Conservation (phyloP, 2,113 vertebrate species). For the Datnioides undecimradiatus region DNA sequence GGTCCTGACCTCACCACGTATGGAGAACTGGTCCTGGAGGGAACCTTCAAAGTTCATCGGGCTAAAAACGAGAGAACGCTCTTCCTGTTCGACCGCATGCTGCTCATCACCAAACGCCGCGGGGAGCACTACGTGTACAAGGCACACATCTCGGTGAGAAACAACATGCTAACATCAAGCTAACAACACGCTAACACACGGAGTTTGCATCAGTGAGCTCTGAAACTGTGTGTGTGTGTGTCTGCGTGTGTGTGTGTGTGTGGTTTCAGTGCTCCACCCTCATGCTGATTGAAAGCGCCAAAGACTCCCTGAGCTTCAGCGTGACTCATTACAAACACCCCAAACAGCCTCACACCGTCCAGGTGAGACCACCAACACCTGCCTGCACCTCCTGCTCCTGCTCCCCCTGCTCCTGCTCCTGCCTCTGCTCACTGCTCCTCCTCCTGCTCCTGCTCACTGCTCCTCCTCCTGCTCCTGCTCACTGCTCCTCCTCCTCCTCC, state of each 20-base stretch:
- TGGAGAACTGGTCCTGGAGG: slow-evolving; percentile 95
- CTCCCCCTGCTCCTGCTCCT: too few species aligned
- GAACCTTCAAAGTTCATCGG: slow-evolving; percentile 90
- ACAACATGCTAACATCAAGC: too few species aligned
- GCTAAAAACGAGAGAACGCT: slow-evolving; percentile 92
- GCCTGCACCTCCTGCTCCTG: too few species aligned
- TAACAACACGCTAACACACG: too few species aligned
- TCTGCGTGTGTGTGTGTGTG: not conserved
- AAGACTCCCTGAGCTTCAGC: slow-evolving; percentile 93
- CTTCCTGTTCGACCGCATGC: slow-evolving; percentile 92
- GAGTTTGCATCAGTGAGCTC: too few species aligned
- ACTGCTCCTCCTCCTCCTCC: too few species aligned
- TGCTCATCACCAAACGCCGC: slow-evolving; percentile 92
- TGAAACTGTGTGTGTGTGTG: not conserved
- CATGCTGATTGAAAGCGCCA: slow-evolving; percentile 93
- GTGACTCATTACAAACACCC: slow-evolving; percentile 93
- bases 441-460: too few species aligned
- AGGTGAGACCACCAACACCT: slow-evolving; percentile 81
- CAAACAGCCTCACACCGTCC: slow-evolving; percentile 92
- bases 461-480: not conserved
- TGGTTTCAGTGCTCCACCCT: slow-evolving; percentile 89
- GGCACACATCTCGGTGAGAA: slow-evolving; percentile 89
- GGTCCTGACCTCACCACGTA: slow-evolving; percentile 93
- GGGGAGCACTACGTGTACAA: slow-evolving; percentile 93
- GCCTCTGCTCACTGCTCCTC: too few species aligned